Conservation (phyloP, 1,140 invertebrate genomes). For the Helicoverpa armigera region DNA sequence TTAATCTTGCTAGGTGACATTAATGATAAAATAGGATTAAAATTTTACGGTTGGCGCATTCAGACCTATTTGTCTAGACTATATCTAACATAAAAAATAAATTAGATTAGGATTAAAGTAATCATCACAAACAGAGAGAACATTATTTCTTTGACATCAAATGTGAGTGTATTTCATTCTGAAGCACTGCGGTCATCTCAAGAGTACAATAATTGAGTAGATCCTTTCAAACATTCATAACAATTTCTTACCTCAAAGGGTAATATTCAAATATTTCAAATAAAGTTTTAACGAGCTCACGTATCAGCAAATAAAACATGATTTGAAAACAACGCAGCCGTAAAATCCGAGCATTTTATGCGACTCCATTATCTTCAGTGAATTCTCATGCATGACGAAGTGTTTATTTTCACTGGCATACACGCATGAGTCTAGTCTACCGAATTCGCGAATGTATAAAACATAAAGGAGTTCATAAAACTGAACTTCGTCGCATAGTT, state of each 20-base stretch:
- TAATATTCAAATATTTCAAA: conserved; percentile 24
- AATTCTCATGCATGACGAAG: conserved; percentile 49
- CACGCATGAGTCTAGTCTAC: conserved; percentile 4
- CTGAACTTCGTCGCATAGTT: conserved; percentile 7
- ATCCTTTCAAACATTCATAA: conserved; percentile 21
- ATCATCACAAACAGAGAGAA: not conserved
- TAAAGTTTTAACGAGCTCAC: conserved; percentile 45
- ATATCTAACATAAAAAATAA: not conserved
- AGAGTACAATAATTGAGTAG: conserved; percentile 6
- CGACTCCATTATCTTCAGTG: conserved; percentile 38
- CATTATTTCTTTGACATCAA: conserved; percentile 14
- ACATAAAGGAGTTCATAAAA: conserved; percentile 37
- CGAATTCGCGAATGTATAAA: conserved; percentile 21
- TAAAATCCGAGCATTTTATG: conserved; percentile 46
- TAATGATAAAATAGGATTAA: not conserved
- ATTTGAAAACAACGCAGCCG: conserved; percentile 43
- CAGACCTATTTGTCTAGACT: conserved; percentile 6
- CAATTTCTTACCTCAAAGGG: conserved; percentile 29
- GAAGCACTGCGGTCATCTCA: conserved; percentile 9
- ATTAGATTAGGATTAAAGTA: conserved; percentile 12
- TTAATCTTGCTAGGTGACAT: not conserved
- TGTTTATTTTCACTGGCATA: conserved; percentile 37
- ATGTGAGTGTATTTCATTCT: not conserved
- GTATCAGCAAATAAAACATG: conserved; percentile 43
- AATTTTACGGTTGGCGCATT: not conserved